phyloP scores from a whole-genome alignment of 2,113 vertebrate species.

The Ameiurus melas region DNA sequence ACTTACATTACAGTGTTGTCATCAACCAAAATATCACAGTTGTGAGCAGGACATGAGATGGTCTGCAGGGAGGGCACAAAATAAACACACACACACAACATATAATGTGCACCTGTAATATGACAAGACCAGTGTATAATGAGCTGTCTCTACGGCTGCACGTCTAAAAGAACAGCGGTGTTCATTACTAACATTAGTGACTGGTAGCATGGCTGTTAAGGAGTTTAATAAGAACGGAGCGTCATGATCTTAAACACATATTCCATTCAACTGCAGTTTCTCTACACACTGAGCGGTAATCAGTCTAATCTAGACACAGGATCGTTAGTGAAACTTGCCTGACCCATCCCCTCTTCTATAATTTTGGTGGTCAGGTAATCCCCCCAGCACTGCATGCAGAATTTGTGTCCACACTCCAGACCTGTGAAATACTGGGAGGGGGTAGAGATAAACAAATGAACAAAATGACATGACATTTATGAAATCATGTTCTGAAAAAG shows the following conservation, averaged over 20 bases:
- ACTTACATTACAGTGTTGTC: constrained; percentile 99
- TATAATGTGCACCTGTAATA: not conserved
- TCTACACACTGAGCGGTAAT: not conserved
- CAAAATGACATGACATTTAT: not conserved
- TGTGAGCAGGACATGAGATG: constrained; percentile 99
- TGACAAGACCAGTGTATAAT: not conserved
- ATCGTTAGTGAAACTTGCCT: constrained; percentile 74
- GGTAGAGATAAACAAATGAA: not conserved
- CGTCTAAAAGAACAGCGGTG: not conserved
- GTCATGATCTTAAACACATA: too few species aligned
- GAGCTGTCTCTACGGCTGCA: not conserved
- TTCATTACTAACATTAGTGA: not conserved
- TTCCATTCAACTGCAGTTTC: not conserved
- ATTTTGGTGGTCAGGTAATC: constrained; percentile 99
- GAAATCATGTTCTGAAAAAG: not conserved
- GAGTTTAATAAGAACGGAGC: too few species aligned
- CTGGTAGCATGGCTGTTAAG: too few species aligned
- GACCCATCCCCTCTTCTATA: constrained; percentile 99
- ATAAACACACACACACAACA: not conserved
- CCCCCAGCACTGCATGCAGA: constrained; percentile 99
- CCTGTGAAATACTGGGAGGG: constrained; percentile 91
- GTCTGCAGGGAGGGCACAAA: constrained; percentile 74
- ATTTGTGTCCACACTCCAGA: constrained; percentile 98
- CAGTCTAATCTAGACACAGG: not conserved
- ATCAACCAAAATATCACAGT: constrained; percentile 99